A percentile compares a stretch with the other conserved stretches of the same genome.
phyloP scores from a whole-genome alignment of 2,113 vertebrate genomes.

The Psittacus erithacus region DNA sequence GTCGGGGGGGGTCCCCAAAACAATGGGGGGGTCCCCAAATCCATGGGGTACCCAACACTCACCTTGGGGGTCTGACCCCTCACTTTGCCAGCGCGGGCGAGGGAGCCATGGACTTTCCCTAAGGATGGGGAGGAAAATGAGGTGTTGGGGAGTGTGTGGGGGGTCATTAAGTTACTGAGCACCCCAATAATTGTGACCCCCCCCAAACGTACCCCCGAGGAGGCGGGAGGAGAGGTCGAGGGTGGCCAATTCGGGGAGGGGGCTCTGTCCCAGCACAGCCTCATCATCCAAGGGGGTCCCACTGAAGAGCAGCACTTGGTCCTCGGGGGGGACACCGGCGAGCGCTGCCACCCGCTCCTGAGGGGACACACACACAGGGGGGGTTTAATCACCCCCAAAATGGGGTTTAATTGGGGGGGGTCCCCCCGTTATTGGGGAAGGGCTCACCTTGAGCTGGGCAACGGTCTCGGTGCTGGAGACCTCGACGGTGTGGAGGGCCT shows the following conservation, averaged over 20 bases:
- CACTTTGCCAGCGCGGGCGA: not conserved
- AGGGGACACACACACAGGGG: accelerated
- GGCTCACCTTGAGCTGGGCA: not conserved
- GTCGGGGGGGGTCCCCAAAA: not conserved
- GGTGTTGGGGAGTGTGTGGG: not conserved
- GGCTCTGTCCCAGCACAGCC: not conserved
- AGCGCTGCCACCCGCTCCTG: not conserved
- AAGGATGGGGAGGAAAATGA: not conserved
- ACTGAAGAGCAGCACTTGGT: not conserved
- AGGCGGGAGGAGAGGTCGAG: not conserved
- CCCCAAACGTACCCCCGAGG: not conserved
- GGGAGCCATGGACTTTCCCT: not conserved
- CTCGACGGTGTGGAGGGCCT: not conserved
- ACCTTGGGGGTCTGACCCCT: not conserved
- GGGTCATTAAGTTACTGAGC: not conserved
- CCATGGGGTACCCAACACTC: not conserved
- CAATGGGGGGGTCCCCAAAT: not conserved
- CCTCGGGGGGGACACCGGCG: not conserved
- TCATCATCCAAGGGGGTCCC: not conserved
- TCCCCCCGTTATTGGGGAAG: not conserved
- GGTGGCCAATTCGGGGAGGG: not conserved
- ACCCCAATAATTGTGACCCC: accelerated
- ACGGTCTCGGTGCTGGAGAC: not conserved
- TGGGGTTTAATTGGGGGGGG: too few species aligned
- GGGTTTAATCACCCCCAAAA: not conserved